phyloP scores from a whole-genome alignment of 2,113 vertebrate species.

The Rostratula benghalensis region DNA sequence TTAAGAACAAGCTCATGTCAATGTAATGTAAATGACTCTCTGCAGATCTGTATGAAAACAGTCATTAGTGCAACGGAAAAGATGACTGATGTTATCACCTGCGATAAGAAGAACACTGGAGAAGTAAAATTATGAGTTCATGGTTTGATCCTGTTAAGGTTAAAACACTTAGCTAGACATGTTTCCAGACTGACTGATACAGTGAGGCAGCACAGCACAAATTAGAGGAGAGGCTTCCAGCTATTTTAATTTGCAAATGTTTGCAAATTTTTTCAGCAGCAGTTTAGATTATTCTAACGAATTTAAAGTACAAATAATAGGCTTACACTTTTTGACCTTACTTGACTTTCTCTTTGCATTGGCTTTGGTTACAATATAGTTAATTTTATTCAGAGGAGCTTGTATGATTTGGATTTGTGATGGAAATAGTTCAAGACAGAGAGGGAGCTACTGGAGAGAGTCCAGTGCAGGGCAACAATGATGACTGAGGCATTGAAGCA shows the following conservation, averaged over 20 bases:
- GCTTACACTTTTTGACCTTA: not conserved
- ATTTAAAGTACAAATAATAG: not conserved
- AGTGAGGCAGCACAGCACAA: not conserved
- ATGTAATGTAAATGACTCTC: not conserved
- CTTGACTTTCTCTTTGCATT: not conserved
- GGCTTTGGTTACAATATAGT: not conserved
- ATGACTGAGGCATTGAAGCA: too few species aligned
- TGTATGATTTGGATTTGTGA: not conserved
- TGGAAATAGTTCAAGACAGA: not conserved
- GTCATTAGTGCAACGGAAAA: not conserved
- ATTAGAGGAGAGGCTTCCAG: not conserved
- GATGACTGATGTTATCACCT: not conserved
- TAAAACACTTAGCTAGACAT: not conserved
- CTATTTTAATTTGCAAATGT: not conserved
- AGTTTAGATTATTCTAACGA: not conserved
- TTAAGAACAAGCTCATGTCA: not conserved
- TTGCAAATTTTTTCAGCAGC: not conserved
- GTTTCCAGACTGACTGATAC: not conserved
- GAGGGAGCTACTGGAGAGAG: too few species aligned
- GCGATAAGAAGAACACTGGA: not conserved
- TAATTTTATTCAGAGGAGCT: not conserved
- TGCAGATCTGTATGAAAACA: not conserved
- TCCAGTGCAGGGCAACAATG: too few species aligned
- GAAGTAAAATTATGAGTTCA: not conserved
- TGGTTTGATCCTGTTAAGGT: not conserved